Base-by-base conservation (phyloP, 2,797 vertebrate genomes). In the Catharus ustulatus region DNA sequence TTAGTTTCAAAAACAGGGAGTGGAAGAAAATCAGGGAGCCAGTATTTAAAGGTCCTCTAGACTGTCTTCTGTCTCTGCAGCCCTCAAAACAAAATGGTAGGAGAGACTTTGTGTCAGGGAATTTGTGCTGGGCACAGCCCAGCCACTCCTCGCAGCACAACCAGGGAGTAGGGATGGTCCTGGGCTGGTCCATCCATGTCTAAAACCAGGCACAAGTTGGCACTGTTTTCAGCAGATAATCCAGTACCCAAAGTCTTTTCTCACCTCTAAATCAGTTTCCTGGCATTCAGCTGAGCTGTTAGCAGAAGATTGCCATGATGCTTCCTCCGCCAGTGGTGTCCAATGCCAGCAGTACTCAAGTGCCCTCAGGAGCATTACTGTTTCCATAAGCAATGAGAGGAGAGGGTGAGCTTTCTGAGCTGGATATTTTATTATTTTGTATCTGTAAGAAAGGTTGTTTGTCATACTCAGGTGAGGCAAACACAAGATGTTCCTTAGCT, bases 341-440 rank as follows among this genome's bases (percentile, higher is more conserved):
- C 5, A 1, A 18, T 1, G 3, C 10, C 54, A 61, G 32, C 0
- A 6, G 57, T 74, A 4, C 18, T 36, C 32, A 30, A 7, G 15
- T 66, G 15, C 7, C 5, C 19, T 58, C 45, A 52, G 61, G 12
- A 79, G 1, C 24, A 80, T 34, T 11, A 69, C 32, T 1, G 1
- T 84, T 73, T 62, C 38, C 0, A 1, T 40, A 49, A 80, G 17
- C 14, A 87, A n/a, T 40, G 32, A 69, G 32, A 81, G 29, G 34
- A 80, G 12, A 80, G 4, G n/a, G 30, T 48, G 73, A 62, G 22
- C 32, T 88, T 82, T 74, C 46, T 38, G 46, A 57, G 12, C 6
- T 52, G 18, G 36, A 14, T 67, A 36, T 69, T 91, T 77, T 43
- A 77, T 61, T 77, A 62, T 89, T 91, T 89, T 81, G 11, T 74